A percentile compares a stretch with the other conserved stretches of the same genome.
phyloP scores from a whole-genome alignment of 1,140 invertebrate genomes.

The Tetragnatha versicolor region DNA sequence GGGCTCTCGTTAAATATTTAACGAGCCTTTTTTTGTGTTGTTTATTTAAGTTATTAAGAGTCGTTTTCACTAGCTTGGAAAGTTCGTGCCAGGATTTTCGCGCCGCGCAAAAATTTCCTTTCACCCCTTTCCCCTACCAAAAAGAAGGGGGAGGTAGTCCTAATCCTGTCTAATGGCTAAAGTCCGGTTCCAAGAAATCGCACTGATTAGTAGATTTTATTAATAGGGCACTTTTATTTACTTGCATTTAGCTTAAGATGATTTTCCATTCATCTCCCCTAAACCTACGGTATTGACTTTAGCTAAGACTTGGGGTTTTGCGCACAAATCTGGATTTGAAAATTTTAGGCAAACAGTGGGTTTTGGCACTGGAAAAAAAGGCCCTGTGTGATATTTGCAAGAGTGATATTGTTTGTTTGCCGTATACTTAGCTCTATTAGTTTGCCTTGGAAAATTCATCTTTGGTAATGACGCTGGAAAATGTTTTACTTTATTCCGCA shows the following conservation, averaged over 20 bases:
- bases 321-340: conserved; percentile 25
- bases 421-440: background rate
- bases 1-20: conserved; percentile 54
- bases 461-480: background rate
- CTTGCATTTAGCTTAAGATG: conserved; percentile 37
- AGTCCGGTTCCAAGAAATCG: background rate
- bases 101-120: conserved; percentile 18
- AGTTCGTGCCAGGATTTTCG: conserved; percentile 33
- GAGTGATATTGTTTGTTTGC: conserved; percentile 33
- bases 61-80: conserved; percentile 47
- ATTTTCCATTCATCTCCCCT: conserved; percentile 33
- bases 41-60: conserved; percentile 56
- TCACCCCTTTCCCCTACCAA: too few relatives aligned
- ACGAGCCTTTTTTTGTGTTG: conserved; percentile 41
- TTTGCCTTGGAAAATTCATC: background rate
- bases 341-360: conserved; percentile 32
- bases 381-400: conserved; percentile 3
- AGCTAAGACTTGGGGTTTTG: conserved; percentile 23
- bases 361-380: conserved; percentile 17
- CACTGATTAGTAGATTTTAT: conserved; percentile 48
- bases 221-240: conserved; percentile 46
- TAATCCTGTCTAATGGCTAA: conserved; percentile 45
- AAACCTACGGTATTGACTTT: conserved; percentile 34
- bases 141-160: too few relatives aligned
- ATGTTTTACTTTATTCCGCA: background rate